Evolutionary conservation across 2,888 invertebrate genomes (phyloP).

Genomic region (Teinopalpus imperialis): DNA sequence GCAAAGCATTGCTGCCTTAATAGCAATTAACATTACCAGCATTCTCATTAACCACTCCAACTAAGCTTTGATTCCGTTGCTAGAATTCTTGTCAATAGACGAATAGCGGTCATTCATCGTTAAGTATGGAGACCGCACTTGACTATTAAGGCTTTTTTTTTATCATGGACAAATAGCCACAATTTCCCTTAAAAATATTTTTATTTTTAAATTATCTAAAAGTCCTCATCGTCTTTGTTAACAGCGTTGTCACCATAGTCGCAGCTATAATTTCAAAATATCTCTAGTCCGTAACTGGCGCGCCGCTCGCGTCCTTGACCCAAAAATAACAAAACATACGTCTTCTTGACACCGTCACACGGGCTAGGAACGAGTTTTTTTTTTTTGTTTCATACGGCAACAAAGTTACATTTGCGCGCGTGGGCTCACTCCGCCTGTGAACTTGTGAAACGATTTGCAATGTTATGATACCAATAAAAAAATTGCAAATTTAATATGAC

Average conservation of each 20-base stretch:
- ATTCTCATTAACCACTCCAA: no score
- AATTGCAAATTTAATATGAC: neutral
- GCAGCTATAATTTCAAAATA: slow-evolving; percentile 37
- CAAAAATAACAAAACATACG: slow-evolving; percentile 65
- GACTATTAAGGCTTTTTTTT: no score
- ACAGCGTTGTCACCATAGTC: slow-evolving; percentile 13
- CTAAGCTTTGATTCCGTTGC: no score
- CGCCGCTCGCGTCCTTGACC: slow-evolving; percentile 60
- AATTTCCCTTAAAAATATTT: no score
- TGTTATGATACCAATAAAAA: slow-evolving; percentile 1
- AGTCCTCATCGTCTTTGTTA: no score
- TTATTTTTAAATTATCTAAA: no score
- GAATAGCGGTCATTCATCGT: no score
- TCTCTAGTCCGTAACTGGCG: slow-evolving; percentile 40
- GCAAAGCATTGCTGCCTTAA: no score
- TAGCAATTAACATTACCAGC: no score
- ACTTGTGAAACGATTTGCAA: slow-evolving; percentile 1
- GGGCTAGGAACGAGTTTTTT: slow-evolving; percentile 39
- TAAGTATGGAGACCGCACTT: no score
- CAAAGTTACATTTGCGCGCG: slow-evolving; percentile 10
- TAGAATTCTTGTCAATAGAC: no score
- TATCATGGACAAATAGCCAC: no score
- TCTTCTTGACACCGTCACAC: slow-evolving; percentile 65
- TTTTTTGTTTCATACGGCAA: slow-evolving; percentile 10
- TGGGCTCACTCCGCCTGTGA: neutral